These are phyloP conservation scores for Contarinia nasturtii DNA, from an alignment of 1,140 invertebrate species.

Conservation along the genomic window DNA sequence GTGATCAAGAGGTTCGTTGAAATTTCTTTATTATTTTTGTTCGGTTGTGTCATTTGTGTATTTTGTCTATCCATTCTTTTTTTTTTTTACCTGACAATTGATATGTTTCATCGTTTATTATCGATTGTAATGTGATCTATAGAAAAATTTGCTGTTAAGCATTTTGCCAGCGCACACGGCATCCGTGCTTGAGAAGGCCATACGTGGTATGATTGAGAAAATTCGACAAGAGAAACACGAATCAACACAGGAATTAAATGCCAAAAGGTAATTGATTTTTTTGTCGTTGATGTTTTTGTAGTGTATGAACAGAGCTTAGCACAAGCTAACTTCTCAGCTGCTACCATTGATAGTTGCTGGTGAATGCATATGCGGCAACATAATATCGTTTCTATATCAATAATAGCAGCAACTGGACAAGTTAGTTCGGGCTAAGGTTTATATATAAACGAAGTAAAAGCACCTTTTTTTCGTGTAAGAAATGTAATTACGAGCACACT, in stretches of 20 bases:
- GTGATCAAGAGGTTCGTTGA: constrained; percentile 54
- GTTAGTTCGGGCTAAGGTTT: no score
- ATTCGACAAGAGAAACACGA: constrained; percentile 24
- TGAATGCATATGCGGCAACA: no score
- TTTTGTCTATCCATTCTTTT: neutral
- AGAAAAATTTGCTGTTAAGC: constrained; percentile 72
- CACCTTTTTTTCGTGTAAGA: no score
- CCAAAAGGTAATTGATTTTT: constrained; percentile 2
- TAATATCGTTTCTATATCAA: no score
- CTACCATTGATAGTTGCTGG: no score
- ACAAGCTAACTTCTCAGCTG: no score
- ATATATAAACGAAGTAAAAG: no score
- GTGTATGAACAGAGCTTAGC: no score
- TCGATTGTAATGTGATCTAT: constrained; percentile 8
- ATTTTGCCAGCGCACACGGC: constrained; percentile 77
- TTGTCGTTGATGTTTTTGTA: no score
- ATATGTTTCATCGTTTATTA: no score
- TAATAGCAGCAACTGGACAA: no score
- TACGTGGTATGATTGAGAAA: constrained; percentile 45
- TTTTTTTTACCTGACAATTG: neutral
- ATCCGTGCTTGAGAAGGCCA: constrained; percentile 53
- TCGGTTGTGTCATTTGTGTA: neutral
- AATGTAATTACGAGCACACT: no score
- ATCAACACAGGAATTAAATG: constrained; percentile 5
- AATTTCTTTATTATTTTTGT: neutral